Conservation (phyloP, 1,140 invertebrate genomes). For the Lasaia peninsularis region DNA sequence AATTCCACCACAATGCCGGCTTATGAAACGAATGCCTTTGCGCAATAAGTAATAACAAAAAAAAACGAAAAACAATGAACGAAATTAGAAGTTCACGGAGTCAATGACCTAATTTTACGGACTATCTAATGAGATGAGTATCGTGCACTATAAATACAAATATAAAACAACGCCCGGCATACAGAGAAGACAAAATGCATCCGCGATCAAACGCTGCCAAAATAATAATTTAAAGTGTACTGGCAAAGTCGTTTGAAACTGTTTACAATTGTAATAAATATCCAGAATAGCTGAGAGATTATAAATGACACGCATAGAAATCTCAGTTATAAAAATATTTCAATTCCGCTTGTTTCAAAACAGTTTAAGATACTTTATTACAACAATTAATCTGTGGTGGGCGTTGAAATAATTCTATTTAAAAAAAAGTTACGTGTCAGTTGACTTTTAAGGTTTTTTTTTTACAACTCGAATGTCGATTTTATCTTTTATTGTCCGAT, state of each 20-base stretch:
- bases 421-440: not conserved
- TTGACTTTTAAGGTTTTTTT: too few species aligned
- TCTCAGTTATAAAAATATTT: not conserved
- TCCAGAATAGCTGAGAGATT: conserved; percentile 11
- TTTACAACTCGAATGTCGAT: too few species aligned
- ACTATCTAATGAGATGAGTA: conserved; percentile 62
- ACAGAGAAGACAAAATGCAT: conserved; percentile 59
- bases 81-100: conserved; percentile 48
- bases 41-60: conserved; percentile 1
- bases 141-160: conserved; percentile 58
- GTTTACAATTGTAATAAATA: conserved; percentile 48
- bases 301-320: not conserved
- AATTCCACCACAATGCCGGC: too few species aligned
- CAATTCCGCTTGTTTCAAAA: not conserved
- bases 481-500: too few species aligned
- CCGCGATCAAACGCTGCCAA: conserved; percentile 59
- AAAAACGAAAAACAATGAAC: conserved; percentile 28
- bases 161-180: conserved; percentile 49
- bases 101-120: conserved; percentile 62
- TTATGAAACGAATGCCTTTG: not conserved
- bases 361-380: too few species aligned
- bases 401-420: not conserved
- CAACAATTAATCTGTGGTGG: too few species aligned
- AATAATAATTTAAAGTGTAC: conserved; percentile 57
- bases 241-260: conserved; percentile 38